phyloP scores from a whole-genome alignment of 1,140 invertebrate genomes.

The Magallana gigas region DNA sequence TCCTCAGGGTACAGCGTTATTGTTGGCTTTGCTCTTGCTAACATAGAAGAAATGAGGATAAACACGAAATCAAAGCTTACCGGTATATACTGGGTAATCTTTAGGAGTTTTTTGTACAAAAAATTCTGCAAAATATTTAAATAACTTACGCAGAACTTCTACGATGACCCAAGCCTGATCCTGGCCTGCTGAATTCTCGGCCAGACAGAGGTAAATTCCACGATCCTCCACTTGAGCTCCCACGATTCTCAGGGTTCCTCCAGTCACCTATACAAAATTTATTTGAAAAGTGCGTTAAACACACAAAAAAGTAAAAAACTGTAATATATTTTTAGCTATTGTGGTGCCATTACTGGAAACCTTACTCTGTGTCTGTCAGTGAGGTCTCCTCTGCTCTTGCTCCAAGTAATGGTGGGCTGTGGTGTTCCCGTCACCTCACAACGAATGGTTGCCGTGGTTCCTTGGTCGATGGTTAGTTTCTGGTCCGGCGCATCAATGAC shows the following conservation, averaged over 20 bases:
- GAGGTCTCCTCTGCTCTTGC: conserved; percentile 85
- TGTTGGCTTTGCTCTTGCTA: conserved; percentile 89
- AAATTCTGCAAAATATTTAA: background rate
- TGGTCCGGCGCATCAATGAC: conserved; percentile 61
- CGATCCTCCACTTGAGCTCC: conserved; percentile 85
- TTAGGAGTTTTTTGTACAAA: too few species aligned
- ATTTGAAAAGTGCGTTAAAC: background rate
- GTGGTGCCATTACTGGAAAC: background rate
- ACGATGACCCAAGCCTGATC: conserved; percentile 86
- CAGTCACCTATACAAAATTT: conserved; percentile 77
- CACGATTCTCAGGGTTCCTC: conserved; percentile 85
- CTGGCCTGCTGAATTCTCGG: conserved; percentile 81
- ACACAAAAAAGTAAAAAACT: background rate
- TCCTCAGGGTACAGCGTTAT: conserved; percentile 88
- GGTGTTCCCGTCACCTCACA: conserved; percentile 87
- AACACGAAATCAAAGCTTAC: too few species aligned
- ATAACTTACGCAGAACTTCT: conserved; percentile 91
- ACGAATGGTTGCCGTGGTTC: conserved; percentile 86
- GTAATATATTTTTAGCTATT: background rate
- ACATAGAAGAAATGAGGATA: conserved; percentile 69
- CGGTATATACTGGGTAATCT: too few species aligned
- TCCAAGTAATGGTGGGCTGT: conserved; percentile 88
- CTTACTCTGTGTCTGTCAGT: conserved; percentile 75
- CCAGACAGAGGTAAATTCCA: conserved; percentile 89
- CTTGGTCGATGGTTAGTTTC: conserved; percentile 80